phyloP scores from a whole-genome alignment of 2,113 vertebrate genomes.

The Cyprinodon variegatus region DNA sequence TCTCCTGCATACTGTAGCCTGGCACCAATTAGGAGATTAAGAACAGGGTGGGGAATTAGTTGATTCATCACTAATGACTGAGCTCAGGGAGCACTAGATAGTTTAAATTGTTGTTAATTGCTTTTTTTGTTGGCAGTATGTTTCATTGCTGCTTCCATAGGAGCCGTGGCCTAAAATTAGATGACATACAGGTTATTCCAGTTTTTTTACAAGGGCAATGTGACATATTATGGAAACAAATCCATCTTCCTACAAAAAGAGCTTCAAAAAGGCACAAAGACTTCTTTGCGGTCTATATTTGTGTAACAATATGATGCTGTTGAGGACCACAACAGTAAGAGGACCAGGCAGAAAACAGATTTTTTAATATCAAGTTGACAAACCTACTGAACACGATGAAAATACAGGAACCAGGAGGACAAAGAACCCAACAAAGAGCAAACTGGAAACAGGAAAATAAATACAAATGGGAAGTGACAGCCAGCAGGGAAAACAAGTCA shows the following conservation, averaged over 20 bases:
- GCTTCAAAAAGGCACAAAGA: not conserved
- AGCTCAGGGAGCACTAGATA: conserved; percentile 27
- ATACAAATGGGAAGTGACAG: too few species aligned
- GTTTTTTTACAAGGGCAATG: conserved; percentile 1
- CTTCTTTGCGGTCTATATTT: too few species aligned
- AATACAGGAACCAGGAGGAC: too few species aligned
- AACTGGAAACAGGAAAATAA: too few species aligned
- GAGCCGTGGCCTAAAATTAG: not conserved
- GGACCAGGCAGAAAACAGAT: too few species aligned
- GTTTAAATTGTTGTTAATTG: conserved; percentile 52
- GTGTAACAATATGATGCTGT: too few species aligned
- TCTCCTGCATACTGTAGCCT: conserved; percentile 32
- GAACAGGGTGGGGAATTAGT: conserved; percentile 39
- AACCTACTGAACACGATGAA: too few species aligned
- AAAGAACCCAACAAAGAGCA: too few species aligned
- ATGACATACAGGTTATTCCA: conserved; percentile 4
- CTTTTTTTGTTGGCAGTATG: conserved; percentile 39
- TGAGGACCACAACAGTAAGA: too few species aligned
- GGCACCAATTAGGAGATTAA: conserved; percentile 46
- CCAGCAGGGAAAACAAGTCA: too few species aligned
- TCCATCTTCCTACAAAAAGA: not conserved
- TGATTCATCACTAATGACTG: conserved; percentile 52
- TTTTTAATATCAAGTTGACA: too few species aligned
- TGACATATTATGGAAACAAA: not conserved
- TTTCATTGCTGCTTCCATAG: conserved; percentile 10